Conservation (phyloP, 2,797 vertebrate genomes). For the Protonibea diacanthus region DNA sequence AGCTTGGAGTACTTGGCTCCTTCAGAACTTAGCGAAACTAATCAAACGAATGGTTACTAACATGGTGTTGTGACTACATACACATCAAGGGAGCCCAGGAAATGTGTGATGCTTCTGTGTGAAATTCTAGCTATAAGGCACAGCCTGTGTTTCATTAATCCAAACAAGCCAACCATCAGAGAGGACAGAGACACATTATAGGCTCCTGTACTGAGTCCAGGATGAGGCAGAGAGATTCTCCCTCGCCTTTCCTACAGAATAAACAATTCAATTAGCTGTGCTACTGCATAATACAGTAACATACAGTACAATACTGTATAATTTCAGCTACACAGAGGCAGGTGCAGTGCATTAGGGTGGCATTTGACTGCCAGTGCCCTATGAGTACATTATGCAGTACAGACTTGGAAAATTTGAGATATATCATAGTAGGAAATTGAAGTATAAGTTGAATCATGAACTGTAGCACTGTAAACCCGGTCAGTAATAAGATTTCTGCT, state of each 20-base stretch:
- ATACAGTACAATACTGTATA: neutral
- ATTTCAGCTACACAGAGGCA: too few species aligned
- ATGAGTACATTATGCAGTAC: neutral
- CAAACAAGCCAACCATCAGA: constrained; percentile 21
- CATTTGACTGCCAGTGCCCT: neutral
- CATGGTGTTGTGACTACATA: constrained; percentile 5
- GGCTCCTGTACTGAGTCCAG: neutral
- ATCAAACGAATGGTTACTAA: constrained; percentile 45
- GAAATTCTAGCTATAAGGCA: constrained; percentile 37
- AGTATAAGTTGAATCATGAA: neutral
- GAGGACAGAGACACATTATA: neutral
- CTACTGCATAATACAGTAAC: neutral
- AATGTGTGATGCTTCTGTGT: constrained; percentile 43
- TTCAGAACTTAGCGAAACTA: constrained; percentile 45
- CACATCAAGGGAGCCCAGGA: constrained; percentile 27
- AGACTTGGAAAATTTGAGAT: neutral
- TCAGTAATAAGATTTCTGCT: constrained; percentile 1
- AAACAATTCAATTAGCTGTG: constrained; percentile 19
- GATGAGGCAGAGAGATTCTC: constrained; percentile 12
- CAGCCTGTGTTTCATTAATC: constrained; percentile 8
- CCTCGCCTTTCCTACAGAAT: neutral
- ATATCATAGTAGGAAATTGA: neutral
- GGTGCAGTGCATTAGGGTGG: neutral
- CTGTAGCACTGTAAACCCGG: neutral
- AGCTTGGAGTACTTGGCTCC: constrained; percentile 39